Conservation (phyloP, 1,140 invertebrate genomes). For the Medauroidea extradentata region DNA sequence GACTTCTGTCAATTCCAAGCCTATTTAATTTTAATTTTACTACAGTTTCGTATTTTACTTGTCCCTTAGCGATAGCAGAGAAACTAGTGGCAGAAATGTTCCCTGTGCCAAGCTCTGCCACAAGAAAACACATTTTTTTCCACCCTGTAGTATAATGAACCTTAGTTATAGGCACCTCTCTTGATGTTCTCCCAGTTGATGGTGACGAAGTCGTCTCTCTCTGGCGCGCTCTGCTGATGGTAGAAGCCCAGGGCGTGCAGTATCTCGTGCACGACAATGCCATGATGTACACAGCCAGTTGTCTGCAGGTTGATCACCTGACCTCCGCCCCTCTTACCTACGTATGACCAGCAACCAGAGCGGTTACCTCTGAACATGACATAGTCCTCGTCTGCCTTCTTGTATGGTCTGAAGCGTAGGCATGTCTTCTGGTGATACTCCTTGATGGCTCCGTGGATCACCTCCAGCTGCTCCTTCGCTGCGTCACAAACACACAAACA, state of each 20-base stretch:
- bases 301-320: slow-evolving; percentile 56
- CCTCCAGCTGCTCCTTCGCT: slow-evolving; percentile 46
- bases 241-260: slow-evolving; percentile 63
- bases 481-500: neutral
- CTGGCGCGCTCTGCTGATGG: slow-evolving; percentile 61
- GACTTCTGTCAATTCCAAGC: no score
- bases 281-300: slow-evolving; percentile 51
- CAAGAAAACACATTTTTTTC: no score
- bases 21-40: no score
- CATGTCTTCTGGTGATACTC: slow-evolving; percentile 56
- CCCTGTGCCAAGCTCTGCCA: no score
- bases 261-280: slow-evolving; percentile 59
- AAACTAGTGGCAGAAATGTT: no score
- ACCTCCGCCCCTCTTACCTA: slow-evolving; percentile 50
- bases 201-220: slow-evolving; percentile 59
- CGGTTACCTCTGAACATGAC: slow-evolving; percentile 37
- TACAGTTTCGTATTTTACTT: no score
- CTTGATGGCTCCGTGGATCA: slow-evolving; percentile 46
- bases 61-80: no score
- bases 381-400: slow-evolving; percentile 54
- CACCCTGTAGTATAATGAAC: no score
- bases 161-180: no score
- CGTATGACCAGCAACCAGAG: slow-evolving; percentile 51
- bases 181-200: slow-evolving; percentile 61
- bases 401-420: slow-evolving; percentile 52